Base-by-base conservation (phyloP, 2,113 vertebrate genomes). In the Chrysemys picta region DNA sequence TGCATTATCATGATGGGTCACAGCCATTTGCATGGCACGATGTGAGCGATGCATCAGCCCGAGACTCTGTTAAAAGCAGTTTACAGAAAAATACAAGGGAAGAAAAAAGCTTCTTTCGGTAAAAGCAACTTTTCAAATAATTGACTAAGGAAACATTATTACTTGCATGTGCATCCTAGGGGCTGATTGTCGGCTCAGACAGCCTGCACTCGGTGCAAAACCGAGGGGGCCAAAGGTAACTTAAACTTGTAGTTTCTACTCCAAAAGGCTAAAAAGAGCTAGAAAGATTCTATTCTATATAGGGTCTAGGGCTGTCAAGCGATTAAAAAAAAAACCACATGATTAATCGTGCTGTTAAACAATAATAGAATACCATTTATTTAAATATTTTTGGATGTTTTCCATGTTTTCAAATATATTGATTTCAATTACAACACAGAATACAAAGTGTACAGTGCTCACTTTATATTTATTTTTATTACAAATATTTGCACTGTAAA, bases 21-120 rank as follows among this genome's bases (percentile, higher is more conserved):
- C 45, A 31, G 85, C 69, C 54, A 65, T 78, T 84, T 87, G 69
- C 14, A 83, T 45, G 27, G 62, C 50, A 57, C 19, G n/a, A 56
- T 87, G 45, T 88, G 45, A 80, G 5, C 72, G 49, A 54, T 59
- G 75, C 5, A 79, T 35, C 52, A 52, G 82, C 65, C 91, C 86
- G 82, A 90, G 35, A 80, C 86, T 84, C 81, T 93, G 52, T 84
- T 45, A 89, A 94, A 92, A 19, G 88, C 65, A 90, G 42, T 13
- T 82, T 87, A 82, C 87, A 87, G 57, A 53, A 81, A 91, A 85
- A 38, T 72, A 88, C 11, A 80, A 47, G 62, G 29, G 59, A 91
- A 13, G 79, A 89, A 6, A 31, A 79, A 94, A 93, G 8, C 75
- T 27, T 78, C 42, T 78, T 78, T 16, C 6, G 6, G 42, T 12